Conservation (phyloP, 2,888 invertebrate species). For the Anaspis maculata region DNA sequence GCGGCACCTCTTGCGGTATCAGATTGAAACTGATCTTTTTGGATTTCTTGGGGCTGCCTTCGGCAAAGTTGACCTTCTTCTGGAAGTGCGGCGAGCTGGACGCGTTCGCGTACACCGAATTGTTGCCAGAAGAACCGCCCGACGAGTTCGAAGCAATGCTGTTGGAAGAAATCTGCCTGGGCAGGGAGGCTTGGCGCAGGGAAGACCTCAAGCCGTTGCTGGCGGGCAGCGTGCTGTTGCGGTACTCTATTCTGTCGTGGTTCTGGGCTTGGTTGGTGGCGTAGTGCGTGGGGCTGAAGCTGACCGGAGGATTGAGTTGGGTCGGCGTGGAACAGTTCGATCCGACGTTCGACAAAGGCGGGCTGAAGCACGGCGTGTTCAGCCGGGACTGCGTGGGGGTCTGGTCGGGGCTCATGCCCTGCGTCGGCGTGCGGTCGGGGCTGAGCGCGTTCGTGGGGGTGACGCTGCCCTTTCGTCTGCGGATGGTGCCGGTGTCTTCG, state of each 20-base stretch:
- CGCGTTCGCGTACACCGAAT: slow-evolving; percentile 45
- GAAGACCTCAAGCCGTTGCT: slow-evolving; percentile 33
- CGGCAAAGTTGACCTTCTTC: slow-evolving; percentile 56
- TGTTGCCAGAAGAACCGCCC: slow-evolving; percentile 39
- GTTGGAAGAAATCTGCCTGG: slow-evolving; percentile 50
- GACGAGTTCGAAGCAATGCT: slow-evolving; percentile 47
- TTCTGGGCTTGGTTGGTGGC: slow-evolving; percentile 25
- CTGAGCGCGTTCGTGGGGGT: slow-evolving; percentile 43
- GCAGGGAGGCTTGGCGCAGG: slow-evolving; percentile 39
- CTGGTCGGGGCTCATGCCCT: slow-evolving; percentile 35
- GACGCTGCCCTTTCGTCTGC: slow-evolving; percentile 39
- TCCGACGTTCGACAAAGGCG: slow-evolving; percentile 32
- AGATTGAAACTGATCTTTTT: slow-evolving; percentile 62
- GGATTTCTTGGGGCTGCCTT: slow-evolving; percentile 45
- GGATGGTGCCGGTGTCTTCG: slow-evolving; percentile 40
- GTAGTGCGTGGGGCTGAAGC: slow-evolving; percentile 32
- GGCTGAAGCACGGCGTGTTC: slow-evolving; percentile 36
- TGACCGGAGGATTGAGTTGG: slow-evolving; percentile 31
- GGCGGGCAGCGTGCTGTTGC: slow-evolving; percentile 35
- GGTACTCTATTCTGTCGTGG: slow-evolving; percentile 31
- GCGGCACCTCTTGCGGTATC: slow-evolving; percentile 47
- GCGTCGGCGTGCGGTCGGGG: slow-evolving; percentile 35
- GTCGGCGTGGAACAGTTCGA: slow-evolving; percentile 39
- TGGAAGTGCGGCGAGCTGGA: slow-evolving; percentile 48
- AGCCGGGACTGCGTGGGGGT: slow-evolving; percentile 43